Evolutionary conservation across 2,797 vertebrate species (phyloP).

Genomic region (Muraenolepis orangiensis): DNA sequence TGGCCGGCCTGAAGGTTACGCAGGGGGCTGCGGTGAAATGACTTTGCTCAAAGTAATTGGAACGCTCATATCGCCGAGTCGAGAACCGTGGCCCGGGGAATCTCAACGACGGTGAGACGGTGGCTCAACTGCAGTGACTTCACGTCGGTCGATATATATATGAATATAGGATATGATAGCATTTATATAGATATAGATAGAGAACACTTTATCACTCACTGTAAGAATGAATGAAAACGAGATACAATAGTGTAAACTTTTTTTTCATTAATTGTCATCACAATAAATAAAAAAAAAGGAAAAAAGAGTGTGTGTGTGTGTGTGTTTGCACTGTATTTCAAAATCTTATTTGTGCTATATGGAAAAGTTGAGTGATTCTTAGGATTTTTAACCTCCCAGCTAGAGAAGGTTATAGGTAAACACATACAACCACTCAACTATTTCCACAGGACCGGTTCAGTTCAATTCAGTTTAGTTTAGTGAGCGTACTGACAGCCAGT

Average conservation of each 20-base stretch:
- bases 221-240: no score
- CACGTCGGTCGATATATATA: no score
- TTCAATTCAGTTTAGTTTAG: not conserved
- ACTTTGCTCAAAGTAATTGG: slow-evolving; percentile 24
- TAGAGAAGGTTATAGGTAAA: no score
- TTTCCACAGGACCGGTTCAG: not conserved
- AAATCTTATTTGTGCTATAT: no score
- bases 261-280: no score
- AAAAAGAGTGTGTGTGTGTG: no score
- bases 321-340: no score
- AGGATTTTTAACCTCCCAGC: no score
- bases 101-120: not conserved
- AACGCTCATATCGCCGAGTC: not conserved
- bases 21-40: not conserved
- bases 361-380: not conserved
- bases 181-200: no score
- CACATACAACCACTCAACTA: not conserved
- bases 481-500: not conserved
- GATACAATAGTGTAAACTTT: no score
- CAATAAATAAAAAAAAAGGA: no score
- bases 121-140: not conserved
- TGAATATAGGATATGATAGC: no score
- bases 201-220: not conserved
- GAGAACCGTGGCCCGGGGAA: not conserved
- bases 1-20: not conserved